These are phyloP conservation scores for Heterodera carotae DNA, from an alignment of 1,140 invertebrate species.

Conservation along the genomic window DNA sequence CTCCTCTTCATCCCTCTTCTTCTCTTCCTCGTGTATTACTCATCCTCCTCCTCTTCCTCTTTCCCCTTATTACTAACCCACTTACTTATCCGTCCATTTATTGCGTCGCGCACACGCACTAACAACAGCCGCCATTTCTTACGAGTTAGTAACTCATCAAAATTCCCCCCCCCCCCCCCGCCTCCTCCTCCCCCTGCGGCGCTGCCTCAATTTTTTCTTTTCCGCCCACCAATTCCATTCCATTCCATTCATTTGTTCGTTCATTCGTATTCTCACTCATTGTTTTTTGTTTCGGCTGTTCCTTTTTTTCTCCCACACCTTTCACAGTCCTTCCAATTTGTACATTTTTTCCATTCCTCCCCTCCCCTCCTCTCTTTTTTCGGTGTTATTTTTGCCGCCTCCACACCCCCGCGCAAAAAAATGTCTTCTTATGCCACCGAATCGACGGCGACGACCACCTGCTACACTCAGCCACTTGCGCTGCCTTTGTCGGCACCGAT, in stretches of 20 bases:
- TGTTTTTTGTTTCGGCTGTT: background rate
- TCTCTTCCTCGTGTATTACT: background rate
- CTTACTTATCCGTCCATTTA: too few relatives aligned
- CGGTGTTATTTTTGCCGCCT: too few relatives aligned
- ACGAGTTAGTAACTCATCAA: too few relatives aligned
- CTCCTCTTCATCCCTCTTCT: background rate
- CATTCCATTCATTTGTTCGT: conserved; percentile 9
- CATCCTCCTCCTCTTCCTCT: too few relatives aligned
- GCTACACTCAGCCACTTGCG: background rate
- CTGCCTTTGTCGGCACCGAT: background rate
- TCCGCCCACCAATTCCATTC: background rate
- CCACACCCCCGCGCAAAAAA: too few relatives aligned
- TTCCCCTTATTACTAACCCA: too few relatives aligned
- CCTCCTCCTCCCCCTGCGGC: background rate
- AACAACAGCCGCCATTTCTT: too few relatives aligned
- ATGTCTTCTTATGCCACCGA: background rate
- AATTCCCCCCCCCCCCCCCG: background rate
- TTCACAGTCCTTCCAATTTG: conserved; percentile 1
- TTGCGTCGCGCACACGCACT: too few relatives aligned
- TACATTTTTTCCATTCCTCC: background rate
- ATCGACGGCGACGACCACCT: too few relatives aligned
- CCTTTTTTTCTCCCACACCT: background rate
- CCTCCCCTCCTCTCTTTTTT: background rate
- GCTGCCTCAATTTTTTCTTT: background rate
- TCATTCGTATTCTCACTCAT: background rate